Conservation (phyloP, 2,888 invertebrate genomes). For the Erpobdella octoculata region DNA sequence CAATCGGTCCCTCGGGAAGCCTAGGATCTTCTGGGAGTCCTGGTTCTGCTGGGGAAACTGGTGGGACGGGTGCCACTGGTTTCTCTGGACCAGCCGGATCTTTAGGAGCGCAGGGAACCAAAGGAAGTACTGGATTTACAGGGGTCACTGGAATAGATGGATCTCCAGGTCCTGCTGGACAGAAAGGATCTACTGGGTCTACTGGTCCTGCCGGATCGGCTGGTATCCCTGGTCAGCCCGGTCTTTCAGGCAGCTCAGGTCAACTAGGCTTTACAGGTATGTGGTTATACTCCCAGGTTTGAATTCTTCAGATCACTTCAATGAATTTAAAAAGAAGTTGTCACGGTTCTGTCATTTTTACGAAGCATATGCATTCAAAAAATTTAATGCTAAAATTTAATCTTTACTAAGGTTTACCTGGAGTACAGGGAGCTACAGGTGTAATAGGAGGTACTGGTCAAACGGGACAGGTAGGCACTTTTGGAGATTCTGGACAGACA, state of each 20-base stretch:
- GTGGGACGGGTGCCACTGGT: slow-evolving; percentile 30
- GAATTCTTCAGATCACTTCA: too few relatives aligned
- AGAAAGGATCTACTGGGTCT: slow-evolving; percentile 30
- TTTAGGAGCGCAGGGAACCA: slow-evolving; percentile 27
- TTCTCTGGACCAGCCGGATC: slow-evolving; percentile 27
- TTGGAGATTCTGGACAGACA: slow-evolving; percentile 29
- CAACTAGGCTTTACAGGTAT: slow-evolving; percentile 50
- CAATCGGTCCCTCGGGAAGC: slow-evolving; percentile 53
- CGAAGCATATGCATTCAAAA: not conserved
- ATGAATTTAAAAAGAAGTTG: too few relatives aligned
- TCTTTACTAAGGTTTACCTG: slow-evolving; percentile 8
- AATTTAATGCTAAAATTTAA: not conserved
- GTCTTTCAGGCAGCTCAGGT: slow-evolving; percentile 40
- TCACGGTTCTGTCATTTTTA: too few relatives aligned
- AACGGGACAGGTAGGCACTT: slow-evolving; percentile 47
- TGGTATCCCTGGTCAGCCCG: slow-evolving; percentile 24
- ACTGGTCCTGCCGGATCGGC: slow-evolving; percentile 26
- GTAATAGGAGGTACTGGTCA: slow-evolving; percentile 43
- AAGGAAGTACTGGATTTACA: slow-evolving; percentile 24
- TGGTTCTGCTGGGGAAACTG: slow-evolving; percentile 24
- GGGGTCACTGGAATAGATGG: slow-evolving; percentile 32
- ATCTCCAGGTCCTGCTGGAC: slow-evolving; percentile 7
- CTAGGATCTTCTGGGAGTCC: slow-evolving; percentile 29
- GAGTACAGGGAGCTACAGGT: slow-evolving; percentile 36
- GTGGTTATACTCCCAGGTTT: too few relatives aligned